A percentile compares a stretch with the other conserved stretches of the same genome.
These are phyloP conservation scores for Falcunculus frontatus DNA, from an alignment of 2,113 vertebrate species.

Conservation along the genomic window DNA sequence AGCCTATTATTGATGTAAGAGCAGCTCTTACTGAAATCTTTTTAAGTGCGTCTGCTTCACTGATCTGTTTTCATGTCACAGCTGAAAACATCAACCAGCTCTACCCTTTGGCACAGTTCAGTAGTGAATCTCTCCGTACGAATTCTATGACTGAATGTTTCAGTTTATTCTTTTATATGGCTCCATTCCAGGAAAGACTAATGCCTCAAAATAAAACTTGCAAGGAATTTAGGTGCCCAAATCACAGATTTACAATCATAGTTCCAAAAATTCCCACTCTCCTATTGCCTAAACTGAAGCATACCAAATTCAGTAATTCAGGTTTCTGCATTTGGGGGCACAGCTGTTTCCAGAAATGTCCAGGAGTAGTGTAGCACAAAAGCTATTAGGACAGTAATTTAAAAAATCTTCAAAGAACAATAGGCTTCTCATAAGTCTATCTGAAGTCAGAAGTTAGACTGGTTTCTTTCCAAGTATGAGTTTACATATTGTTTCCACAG, in stretches of 20 bases:
- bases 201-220: not conserved
- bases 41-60: not conserved
- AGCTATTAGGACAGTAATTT: not conserved
- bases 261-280: not conserved
- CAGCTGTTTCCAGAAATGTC: not conserved
- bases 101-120: not conserved
- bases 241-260: not conserved
- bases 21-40: not conserved
- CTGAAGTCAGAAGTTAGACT: not conserved
- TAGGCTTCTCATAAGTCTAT: not conserved
- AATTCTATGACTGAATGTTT: not conserved
- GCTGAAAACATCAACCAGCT: not conserved
- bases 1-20: not conserved
- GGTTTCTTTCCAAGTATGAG: not conserved
- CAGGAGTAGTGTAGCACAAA: not conserved
- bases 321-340: not conserved
- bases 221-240: not conserved
- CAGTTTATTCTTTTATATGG: not conserved
- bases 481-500: constrained; percentile 40
- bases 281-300: not conserved
- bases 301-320: not conserved
- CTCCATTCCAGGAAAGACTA: not conserved
- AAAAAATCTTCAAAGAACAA: not conserved
- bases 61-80: not conserved
- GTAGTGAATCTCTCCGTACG: not conserved